Evolutionary conservation across 2,888 invertebrate species (phyloP), one percentile per base, ranked within the genome.

Genomic region (Dynastes tityus): DNA sequence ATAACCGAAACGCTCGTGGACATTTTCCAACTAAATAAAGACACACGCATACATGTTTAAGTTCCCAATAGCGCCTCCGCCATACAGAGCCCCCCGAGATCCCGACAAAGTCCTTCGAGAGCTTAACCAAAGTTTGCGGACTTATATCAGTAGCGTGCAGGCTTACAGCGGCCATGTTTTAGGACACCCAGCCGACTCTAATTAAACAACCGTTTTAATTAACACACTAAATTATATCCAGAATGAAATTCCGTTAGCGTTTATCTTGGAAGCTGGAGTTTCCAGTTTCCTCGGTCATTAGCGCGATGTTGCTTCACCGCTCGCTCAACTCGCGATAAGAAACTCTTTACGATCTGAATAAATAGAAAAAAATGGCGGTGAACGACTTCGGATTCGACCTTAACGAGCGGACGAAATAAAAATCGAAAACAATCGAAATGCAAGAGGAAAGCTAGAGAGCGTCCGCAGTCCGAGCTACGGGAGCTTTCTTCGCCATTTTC

Each of bases 131-230:
- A 87, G 85, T 87, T 87, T 86, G 84, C 85, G 84, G 87, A 87
- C 85, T 88, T 87, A 87, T 87, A 87, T 88, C 87, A 87, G 87
- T 85, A 83, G 85, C 85, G 86, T 87, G 86, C 87, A 88, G 87
- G 85, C 87, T 84, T 84, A 82, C 83, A 83, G 83, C 82, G 84
- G 85, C 86, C 88, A 87, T 87, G 87, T 87, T 88, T 88, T 87
- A 88, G 77, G 67, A 68, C 5, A 80, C 85, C 86, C 86, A 84
- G 84, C 87, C 85, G 85, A 86, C 84, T 88, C 88, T 89, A 89
- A 89, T 89, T 89, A 89, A 89, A 89, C 89, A 87, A 87, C 88
- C 88, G 89, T 89, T 89, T 89, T 89, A 89, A 89, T 89, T 89
- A 89, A 89, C 88, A 86, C 87, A 85, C 87, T 89, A 88, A 89